These are phyloP conservation scores for Lamellibrachia satsuma DNA, from an alignment of 2,888 invertebrate genomes.

Conservation along the genomic window DNA sequence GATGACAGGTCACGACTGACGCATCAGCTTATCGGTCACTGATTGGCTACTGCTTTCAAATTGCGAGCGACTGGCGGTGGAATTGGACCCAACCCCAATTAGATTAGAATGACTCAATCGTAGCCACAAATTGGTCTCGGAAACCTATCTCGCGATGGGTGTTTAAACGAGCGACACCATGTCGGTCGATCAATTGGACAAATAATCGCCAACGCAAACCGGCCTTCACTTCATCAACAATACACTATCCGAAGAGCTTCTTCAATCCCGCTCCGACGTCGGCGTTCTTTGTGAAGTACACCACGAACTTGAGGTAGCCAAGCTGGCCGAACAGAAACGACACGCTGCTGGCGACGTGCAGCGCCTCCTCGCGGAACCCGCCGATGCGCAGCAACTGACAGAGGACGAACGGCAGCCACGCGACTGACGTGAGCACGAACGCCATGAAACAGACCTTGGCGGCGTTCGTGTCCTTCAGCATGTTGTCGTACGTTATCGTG, in stretches of 20 bases:
- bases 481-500: conserved; percentile 34
- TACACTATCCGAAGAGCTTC: not conserved
- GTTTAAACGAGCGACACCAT: too few species aligned
- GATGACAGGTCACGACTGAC: too few species aligned
- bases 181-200: too few species aligned
- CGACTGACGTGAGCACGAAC: conserved; percentile 1
- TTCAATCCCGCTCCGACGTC: not conserved
- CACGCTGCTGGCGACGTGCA: not conserved
- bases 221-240: not conserved
- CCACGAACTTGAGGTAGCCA: conserved; percentile 25
- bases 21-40: too few species aligned
- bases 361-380: conserved; percentile 1
- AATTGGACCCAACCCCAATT: too few species aligned
- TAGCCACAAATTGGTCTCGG: too few species aligned
- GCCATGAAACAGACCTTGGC: conserved; percentile 26
- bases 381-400: conserved; percentile 7
- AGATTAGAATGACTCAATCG: too few species aligned
- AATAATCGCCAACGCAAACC: not conserved
- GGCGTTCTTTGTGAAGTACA: conserved; percentile 24
- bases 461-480: conserved; percentile 28
- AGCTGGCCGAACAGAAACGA: conserved; percentile 29
- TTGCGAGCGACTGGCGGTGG: too few species aligned
- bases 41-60: too few species aligned
- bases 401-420: conserved; percentile 28
- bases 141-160: too few species aligned